Evolutionary conservation across 1,140 invertebrate genomes (phyloP).

Genomic region (Panagrolaimus sp.): DNA sequence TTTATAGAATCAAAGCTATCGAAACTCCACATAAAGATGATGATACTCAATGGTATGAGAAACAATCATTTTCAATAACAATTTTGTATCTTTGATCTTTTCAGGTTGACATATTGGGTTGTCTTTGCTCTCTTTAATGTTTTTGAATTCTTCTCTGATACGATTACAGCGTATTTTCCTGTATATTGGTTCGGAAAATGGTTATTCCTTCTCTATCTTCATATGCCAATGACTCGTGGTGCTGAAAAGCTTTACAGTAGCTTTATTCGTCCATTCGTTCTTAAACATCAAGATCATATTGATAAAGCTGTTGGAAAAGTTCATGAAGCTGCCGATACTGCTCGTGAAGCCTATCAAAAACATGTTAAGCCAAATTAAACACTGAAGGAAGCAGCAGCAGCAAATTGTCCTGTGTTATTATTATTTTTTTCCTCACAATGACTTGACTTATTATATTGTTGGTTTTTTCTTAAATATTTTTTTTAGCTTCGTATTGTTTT

Average conservation of each 20-base stretch:
- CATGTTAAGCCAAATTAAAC: conserved; percentile 3
- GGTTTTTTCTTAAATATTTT: no score
- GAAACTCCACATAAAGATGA: conserved; percentile 67
- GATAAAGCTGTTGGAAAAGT: conserved; percentile 34
- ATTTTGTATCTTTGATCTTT: no score
- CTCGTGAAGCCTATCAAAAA: neutral
- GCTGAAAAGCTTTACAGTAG: conserved; percentile 79
- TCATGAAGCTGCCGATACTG: conserved; percentile 24
- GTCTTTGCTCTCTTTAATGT: conserved; percentile 87
- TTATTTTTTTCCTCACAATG: no score
- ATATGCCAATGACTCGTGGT: conserved; percentile 81
- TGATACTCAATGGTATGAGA: conserved; percentile 98
- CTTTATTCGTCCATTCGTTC: conserved; percentile 46
- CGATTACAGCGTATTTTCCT: conserved; percentile 74
- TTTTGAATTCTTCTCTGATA: conserved; percentile 85
- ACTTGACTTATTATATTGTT: no score
- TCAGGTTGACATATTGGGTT: conserved; percentile 88
- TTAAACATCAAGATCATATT: conserved; percentile 34
- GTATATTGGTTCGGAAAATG: conserved; percentile 96
- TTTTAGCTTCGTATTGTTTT: no score
- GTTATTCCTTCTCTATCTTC: conserved; percentile 86
- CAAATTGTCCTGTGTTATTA: no score
- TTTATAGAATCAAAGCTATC: conserved; percentile 64
- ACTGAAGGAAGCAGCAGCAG: no score
- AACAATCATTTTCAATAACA: no score